Conservation (phyloP, 2,113 vertebrate genomes). For the Platysteira castanea region DNA sequence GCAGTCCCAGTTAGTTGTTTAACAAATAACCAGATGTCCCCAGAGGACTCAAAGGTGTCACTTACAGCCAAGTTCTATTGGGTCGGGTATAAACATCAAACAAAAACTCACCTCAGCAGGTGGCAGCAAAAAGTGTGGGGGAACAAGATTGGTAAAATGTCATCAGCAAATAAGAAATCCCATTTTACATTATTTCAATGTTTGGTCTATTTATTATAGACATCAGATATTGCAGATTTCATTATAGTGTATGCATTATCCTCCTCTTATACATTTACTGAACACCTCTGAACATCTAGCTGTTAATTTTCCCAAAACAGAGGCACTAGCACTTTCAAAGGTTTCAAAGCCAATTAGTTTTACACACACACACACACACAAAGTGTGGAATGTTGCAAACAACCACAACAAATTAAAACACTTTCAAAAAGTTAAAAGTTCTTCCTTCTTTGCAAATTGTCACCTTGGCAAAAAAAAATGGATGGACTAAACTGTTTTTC, state of each 20-base stretch:
- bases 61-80: neutral
- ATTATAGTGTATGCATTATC: neutral
- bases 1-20: neutral
- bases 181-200: neutral
- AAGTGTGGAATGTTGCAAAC: neutral
- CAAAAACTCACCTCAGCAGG: neutral
- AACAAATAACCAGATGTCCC: slow-evolving; percentile 42
- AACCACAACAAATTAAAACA: neutral
- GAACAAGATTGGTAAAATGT: neutral
- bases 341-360: neutral
- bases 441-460: neutral
- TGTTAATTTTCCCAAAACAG: neutral
- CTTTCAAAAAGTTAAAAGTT: neutral
- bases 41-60: neutral
- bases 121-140: neutral
- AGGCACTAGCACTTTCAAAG: neutral
- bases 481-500: neutral
- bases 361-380: neutral
- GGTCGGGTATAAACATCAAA: neutral
- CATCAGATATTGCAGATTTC: neutral
- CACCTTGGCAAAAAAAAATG: neutral
- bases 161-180: neutral
- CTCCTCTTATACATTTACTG: neutral
- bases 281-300: neutral
- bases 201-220: neutral